Percentiles rank a stretch among this genome's conserved stretches.
Evolutionary conservation across 2,113 vertebrate species (phyloP).

Genomic region (Garra rufa): DNA sequence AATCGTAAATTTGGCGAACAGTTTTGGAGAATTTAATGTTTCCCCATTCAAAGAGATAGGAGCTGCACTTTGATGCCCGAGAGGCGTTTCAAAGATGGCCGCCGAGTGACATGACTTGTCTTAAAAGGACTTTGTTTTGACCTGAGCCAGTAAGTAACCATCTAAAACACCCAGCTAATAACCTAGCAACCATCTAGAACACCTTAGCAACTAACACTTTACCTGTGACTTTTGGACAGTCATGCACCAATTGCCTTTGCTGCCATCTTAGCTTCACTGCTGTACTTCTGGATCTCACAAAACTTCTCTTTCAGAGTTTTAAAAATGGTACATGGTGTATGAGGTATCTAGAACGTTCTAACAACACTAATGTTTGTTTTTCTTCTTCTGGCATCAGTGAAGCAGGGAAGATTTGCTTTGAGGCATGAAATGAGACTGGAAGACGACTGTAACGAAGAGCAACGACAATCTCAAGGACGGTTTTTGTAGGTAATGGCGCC

Average conservation of each 20-base stretch:
- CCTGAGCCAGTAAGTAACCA: background rate
- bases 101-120: no score
- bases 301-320: no score
- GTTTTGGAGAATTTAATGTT: no score
- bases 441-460: slow-evolving; percentile 14
- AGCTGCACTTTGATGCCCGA: no score
- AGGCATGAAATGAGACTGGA: slow-evolving; percentile 23
- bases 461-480: slow-evolving; percentile 23
- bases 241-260: background rate
- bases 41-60: no score
- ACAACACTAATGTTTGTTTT: background rate
- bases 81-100: no score
- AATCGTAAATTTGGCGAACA: no score
- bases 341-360: background rate
- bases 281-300: background rate
- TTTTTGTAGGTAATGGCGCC: slow-evolving; percentile 42
- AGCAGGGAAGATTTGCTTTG: slow-evolving; percentile 30
- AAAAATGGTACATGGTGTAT: background rate
- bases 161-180: background rate
- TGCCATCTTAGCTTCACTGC: background rate
- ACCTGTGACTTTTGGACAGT: background rate
- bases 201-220: background rate
- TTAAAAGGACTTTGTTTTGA: no score
- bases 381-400: background rate
- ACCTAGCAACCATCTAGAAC: background rate